Conservation (phyloP, 1,140 invertebrate species). For the Nautilus pompilius region DNA sequence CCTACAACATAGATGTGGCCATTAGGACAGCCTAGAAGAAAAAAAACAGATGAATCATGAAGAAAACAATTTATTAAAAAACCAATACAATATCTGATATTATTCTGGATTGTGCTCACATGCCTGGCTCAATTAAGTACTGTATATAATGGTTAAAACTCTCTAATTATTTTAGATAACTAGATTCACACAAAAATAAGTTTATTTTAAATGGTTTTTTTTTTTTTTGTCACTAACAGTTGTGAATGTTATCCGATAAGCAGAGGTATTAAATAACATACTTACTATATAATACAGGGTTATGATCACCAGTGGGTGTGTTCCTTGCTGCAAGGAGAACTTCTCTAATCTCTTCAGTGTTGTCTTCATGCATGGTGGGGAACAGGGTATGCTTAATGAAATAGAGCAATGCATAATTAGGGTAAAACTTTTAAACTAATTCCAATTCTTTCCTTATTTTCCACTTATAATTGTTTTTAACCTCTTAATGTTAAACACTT, state of each 20-base stretch:
- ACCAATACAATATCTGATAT: background rate
- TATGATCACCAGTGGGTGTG: slow-evolving; percentile 13
- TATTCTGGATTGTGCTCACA: too few relatives aligned
- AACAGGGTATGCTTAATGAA: too few relatives aligned
- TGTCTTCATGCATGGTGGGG: slow-evolving; percentile 35
- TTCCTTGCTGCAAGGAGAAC: slow-evolving; percentile 23
- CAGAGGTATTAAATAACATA: background rate
- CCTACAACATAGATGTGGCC: slow-evolving; percentile 48
- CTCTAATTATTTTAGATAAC: too few relatives aligned
- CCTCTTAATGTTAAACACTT: too few relatives aligned
- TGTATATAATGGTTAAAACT: too few relatives aligned
- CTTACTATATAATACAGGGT: slow-evolving; percentile 27
- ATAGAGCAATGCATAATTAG: background rate
- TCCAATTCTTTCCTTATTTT: too few relatives aligned
- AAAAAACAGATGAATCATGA: background rate
- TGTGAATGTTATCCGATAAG: background rate
- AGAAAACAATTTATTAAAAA: background rate
- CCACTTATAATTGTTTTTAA: too few relatives aligned
- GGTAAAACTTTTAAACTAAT: background rate
- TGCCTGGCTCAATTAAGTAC: too few relatives aligned
- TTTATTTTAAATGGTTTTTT: too few relatives aligned
- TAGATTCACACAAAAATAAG: too few relatives aligned
- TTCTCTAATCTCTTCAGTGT: slow-evolving; percentile 23
- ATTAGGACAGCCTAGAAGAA: slow-evolving; percentile 42
- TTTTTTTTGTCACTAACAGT: too few relatives aligned